Evolutionary conservation across 2,888 invertebrate species (phyloP), one percentile per base, ranked within the genome.

Genomic region (Alsophila aescularia): DNA sequence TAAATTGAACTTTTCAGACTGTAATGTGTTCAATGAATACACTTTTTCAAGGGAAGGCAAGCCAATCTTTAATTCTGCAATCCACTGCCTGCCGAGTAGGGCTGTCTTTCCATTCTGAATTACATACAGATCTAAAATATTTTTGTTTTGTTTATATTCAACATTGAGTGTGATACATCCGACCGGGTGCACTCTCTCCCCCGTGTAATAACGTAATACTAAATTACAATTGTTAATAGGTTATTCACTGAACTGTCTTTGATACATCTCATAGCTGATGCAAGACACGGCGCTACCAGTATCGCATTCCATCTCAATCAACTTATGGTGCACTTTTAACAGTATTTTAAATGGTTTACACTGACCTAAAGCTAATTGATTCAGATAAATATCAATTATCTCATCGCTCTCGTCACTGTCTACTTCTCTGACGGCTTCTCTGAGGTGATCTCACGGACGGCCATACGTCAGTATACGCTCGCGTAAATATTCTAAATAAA

Each of bases 41-140:
- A n/a, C n/a, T n/a, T n/a, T n/a, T n/a, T n/a, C n/a, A n/a, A n/a
- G n/a, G n/a, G n/a, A n/a, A n/a, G n/a, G n/a, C n/a, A n/a, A n/a
- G n/a, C n/a, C n/a, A n/a, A n/a, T n/a, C n/a, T n/a, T n/a, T n/a
- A n/a, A n/a, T n/a, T n/a, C n/a, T n/a, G n/a, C n/a, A n/a, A n/a
- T n/a, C n/a, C n/a, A n/a, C n/a, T n/a, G n/a, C n/a, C 65, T 54
- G 0, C 64, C 63, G 0, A 66, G 24, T 36, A 64, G 42, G 2
- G 37, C 9, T 0, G 13, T 40, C 6, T 24, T 27, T 3, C 40
- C 24, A 13, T 27, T 27, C 2, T 14, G 6, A 8, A 40, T 16
- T 1, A 66, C 45, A 54, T 50, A 60, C 9, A 65, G 41, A 7
- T 62, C 52, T 18, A 60, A 35, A 2, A n/a, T 8, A n/a, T 50